Evolutionary conservation across 53 echinoderm and acorn worm genomes (phyloP).

Genomic region (Henricia sp.): DNA sequence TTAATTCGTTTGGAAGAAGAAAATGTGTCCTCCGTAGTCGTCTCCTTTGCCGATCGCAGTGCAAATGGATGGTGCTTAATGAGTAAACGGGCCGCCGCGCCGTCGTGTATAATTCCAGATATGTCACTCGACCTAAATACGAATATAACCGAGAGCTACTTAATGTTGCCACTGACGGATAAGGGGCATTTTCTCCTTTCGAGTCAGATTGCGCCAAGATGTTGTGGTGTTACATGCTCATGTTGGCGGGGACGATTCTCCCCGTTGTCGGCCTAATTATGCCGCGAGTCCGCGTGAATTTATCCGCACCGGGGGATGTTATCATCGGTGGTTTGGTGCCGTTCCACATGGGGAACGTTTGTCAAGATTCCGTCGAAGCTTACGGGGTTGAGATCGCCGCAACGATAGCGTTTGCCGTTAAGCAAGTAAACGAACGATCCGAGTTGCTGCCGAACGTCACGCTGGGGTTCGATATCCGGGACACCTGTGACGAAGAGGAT

Average conservation of each 20-base stretch:
- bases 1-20: too few species aligned
- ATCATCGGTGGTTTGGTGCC: not conserved
- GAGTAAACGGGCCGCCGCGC: too few species aligned
- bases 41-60: too few species aligned
- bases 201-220: too few species aligned
- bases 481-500: constrained; percentile 2
- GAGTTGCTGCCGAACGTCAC: constrained; percentile 7
- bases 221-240: not conserved
- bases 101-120: too few species aligned
- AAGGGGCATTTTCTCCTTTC: too few species aligned
- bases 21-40: too few species aligned
- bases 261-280: not conserved
- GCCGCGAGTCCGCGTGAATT: not conserved
- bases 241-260: not conserved
- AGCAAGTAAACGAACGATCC: not conserved
- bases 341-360: not conserved
- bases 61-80: too few species aligned
- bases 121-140: too few species aligned
- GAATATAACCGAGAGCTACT: too few species aligned
- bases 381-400: not conserved
- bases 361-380: not conserved
- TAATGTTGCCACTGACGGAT: too few species aligned
- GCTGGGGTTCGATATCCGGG: constrained; percentile 7
- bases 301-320: not conserved
- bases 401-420: not conserved